Conservation (phyloP, 2,888 invertebrate species). For the Coremacera marginata region DNA sequence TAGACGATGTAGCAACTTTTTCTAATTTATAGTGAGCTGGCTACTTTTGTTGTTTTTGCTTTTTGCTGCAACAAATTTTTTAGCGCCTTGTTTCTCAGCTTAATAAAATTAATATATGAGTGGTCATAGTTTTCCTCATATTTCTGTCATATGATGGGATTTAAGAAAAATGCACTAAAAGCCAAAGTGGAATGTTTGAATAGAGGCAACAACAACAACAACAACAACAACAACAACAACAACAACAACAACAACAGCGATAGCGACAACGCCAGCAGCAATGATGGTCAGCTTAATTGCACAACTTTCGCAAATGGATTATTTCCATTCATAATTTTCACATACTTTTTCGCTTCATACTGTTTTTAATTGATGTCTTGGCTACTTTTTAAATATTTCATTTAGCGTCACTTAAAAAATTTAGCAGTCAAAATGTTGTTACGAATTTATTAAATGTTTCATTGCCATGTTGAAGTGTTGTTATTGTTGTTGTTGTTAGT, state of each 20-base stretch:
- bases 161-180: not conserved
- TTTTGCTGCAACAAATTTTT: not conserved
- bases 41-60: too few species aligned
- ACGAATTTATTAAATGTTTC: conserved; percentile 17
- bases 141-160: too few species aligned
- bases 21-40: too few species aligned
- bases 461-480: not conserved
- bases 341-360: not conserved
- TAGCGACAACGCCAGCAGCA: not conserved
- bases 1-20: too few species aligned
- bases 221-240: too few species aligned
- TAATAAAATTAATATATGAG: not conserved
- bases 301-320: conserved; percentile 18
- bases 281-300: not conserved
- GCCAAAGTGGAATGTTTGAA: not conserved
- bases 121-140: too few species aligned
- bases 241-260: too few species aligned
- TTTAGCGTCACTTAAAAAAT: not conserved
- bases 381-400: not conserved
- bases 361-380: not conserved
- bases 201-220: not conserved
- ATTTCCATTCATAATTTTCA: not conserved
- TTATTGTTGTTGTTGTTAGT: not conserved
- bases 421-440: not conserved
- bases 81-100: not conserved